Evolutionary conservation across 2,797 vertebrate genomes (phyloP), one percentile per base, ranked within the genome.

Genomic region (Lutjanus campechanus): DNA sequence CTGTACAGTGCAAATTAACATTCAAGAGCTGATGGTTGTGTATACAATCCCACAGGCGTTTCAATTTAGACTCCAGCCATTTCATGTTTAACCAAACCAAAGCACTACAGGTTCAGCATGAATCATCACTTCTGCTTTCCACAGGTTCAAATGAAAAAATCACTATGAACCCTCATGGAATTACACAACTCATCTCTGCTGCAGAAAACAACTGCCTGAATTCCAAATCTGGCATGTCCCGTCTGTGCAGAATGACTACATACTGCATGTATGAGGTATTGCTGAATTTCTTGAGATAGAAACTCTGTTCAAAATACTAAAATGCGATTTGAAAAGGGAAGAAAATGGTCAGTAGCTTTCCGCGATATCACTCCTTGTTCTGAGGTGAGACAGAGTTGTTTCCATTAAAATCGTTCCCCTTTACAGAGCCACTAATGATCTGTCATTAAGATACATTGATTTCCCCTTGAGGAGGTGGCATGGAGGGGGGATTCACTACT

Each of bases 381-480:
- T 82, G 60, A 72, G 87, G 77, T 88, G 67, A 76, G 87, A 92
- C 84, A 82, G 72, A 90, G 85, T 87, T 87, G 83, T 91, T 94
- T 92, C 88, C 86, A 92, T 88, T 88, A 88, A 86, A 93, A 88
- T 77, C 58, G 81, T 87, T 91, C 83, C 74, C 77, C 83, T 88
- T 91, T 90, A 84, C 90, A 76, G 81, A 90, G 83, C 82, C 85
- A 73, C 86, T 93, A 94, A 94, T 92, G 91, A 93, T 88, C 76
- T 94, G 88, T 92, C 93, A 92, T 94, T 93, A 93, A 92, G 91
- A 95, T 87, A 68, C 88, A 95, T 92, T 88, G 92, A 95, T 94
- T 93, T 92, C 87, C 88, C 84, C 85, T 89, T 85, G 82, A 91
- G 85, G 79, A 69, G 67, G 72, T 86, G 76, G 72, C 69, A 66